phyloP scores from a whole-genome alignment of 2,888 invertebrate species.

The Agriopis leucophaearia region DNA sequence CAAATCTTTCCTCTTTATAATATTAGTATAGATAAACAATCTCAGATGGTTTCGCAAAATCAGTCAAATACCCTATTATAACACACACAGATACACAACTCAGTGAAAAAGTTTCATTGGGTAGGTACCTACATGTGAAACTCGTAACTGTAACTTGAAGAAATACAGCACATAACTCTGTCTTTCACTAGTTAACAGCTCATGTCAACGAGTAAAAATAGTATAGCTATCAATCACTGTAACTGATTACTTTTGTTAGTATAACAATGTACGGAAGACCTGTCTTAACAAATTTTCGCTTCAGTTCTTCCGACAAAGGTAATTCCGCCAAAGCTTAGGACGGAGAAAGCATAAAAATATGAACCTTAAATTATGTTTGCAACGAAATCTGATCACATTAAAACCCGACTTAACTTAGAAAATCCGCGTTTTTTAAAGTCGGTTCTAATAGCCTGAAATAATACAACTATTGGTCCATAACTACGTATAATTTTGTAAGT shows the following conservation, averaged over 20 bases:
- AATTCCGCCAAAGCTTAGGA: not conserved
- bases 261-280: constrained; percentile 18
- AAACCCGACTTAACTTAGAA: no score
- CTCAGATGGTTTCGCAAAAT: no score
- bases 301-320: not conserved
- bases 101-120: no score
- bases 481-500: no score
- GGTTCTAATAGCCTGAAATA: no score
- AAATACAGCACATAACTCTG: not conserved
- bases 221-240: constrained; percentile 6
- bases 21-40: no score
- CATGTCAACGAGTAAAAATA: constrained; percentile 12
- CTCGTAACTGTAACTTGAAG: constrained; percentile 8
- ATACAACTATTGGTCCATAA: no score
- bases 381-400: no score
- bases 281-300: constrained; percentile 2
- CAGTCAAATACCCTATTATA: no score
- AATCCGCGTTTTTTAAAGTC: no score
- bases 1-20: no score
- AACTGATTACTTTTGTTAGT: not conserved
- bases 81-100: no score
- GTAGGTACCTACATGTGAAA: not conserved
- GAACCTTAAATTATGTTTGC: not conserved
- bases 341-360: not conserved
- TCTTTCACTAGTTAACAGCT: constrained; percentile 9